Percentiles rank a stretch among this genome's conserved stretches.
Evolutionary conservation across 2,797 vertebrate genomes (phyloP).

Genomic region (Coranthus polyacanthus): DNA sequence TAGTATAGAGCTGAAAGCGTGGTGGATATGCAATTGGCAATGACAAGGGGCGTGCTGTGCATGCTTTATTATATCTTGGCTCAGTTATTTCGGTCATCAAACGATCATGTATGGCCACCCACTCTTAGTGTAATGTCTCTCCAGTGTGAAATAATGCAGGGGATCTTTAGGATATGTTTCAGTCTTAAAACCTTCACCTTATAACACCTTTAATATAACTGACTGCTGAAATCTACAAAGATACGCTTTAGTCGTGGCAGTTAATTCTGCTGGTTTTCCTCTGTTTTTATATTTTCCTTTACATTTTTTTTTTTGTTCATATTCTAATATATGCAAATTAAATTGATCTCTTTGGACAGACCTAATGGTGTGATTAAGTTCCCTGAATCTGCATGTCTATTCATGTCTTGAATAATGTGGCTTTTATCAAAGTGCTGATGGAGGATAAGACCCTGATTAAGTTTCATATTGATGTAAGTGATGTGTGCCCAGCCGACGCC

Average conservation of each 20-base stretch:
- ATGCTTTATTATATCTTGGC: slow-evolving; percentile 36
- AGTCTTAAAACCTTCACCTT: neutral
- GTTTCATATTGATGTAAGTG: slow-evolving; percentile 46
- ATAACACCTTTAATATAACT: no score
- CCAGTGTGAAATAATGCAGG: slow-evolving; percentile 9
- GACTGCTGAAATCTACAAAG: no score
- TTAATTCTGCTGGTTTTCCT: neutral
- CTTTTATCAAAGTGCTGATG: slow-evolving; percentile 42
- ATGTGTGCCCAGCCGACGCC: slow-evolving; percentile 34
- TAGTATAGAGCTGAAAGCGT: slow-evolving; percentile 28
- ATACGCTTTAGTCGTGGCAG: neutral
- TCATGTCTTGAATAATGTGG: slow-evolving; percentile 47
- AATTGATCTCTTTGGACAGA: slow-evolving; percentile 44
- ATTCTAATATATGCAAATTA: slow-evolving; percentile 39
- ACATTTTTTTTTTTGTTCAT: neutral
- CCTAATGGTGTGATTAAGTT: slow-evolving; percentile 39
- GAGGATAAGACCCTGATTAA: slow-evolving; percentile 47
- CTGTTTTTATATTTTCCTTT: neutral
- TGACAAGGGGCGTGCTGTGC: slow-evolving; percentile 48
- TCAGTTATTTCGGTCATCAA: slow-evolving; percentile 45
- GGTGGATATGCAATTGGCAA: slow-evolving; percentile 52
- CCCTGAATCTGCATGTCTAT: slow-evolving; percentile 31
- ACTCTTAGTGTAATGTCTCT: neutral
- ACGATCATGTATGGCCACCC: slow-evolving; percentile 21
- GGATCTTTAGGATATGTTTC: slow-evolving; percentile 4